A percentile compares a stretch with the other conserved stretches of the same genome.
phyloP scores from a whole-genome alignment of 1,140 invertebrate genomes.

The Zophobas atratus region DNA sequence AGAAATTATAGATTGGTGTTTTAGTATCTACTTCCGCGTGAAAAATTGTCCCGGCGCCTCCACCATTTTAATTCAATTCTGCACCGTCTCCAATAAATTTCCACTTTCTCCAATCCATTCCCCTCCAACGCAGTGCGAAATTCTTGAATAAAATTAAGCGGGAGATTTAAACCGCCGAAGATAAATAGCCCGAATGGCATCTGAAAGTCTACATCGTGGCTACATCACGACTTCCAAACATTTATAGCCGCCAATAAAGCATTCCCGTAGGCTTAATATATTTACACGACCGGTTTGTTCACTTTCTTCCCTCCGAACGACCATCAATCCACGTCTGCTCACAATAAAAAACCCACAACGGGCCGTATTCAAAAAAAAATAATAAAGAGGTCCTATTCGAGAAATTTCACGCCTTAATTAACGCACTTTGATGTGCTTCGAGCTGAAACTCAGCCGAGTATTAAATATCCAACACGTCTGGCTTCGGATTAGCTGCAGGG shows the following conservation, averaged over 20 bases:
- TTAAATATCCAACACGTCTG: neutral
- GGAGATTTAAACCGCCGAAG: slow-evolving; percentile 21
- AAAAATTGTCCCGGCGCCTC: neutral
- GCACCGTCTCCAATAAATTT: neutral
- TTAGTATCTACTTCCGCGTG: neutral
- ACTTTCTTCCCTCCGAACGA: slow-evolving; percentile 32
- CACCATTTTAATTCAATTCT: neutral
- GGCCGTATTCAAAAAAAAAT: slow-evolving; percentile 1
- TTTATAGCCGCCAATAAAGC: slow-evolving; percentile 46
- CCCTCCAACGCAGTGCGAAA: too few relatives aligned
- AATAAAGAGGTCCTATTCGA: neutral
- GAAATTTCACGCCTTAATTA: slow-evolving; percentile 8
- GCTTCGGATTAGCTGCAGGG: neutral
- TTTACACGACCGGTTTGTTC: slow-evolving; percentile 36
- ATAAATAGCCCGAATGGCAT: slow-evolving; percentile 32
- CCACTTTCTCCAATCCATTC: too few relatives aligned
- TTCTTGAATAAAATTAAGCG: slow-evolving; percentile 20
- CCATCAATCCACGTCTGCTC: slow-evolving; percentile 20
- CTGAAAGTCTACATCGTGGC: slow-evolving; percentile 9
- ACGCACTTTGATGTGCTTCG: slow-evolving; percentile 10
- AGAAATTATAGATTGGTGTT: too few relatives aligned
- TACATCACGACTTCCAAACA: slow-evolving; percentile 31
- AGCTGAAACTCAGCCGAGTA: neutral
- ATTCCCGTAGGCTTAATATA: slow-evolving; percentile 45
- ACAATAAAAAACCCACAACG: slow-evolving; percentile 6